Evolutionary conservation across 1,140 invertebrate genomes (phyloP), one percentile per base, ranked within the genome.

Genomic region (Sycophila sp.): DNA sequence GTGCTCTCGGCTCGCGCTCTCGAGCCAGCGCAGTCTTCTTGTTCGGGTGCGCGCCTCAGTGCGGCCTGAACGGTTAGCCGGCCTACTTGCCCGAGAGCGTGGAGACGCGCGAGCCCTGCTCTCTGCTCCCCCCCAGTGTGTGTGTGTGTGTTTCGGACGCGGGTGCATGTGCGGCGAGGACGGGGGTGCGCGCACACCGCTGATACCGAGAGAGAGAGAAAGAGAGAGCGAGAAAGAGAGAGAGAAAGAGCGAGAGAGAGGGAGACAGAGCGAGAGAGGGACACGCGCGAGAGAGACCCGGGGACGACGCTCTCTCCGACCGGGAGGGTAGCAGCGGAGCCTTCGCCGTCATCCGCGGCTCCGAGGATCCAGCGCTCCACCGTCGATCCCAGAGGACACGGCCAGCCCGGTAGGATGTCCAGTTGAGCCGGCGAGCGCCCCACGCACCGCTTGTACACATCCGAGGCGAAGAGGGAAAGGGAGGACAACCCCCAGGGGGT

Each of bases 61-160:
- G 81, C 83, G 82, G 82, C 83, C 82, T 81, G 80, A 83, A 83
- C 81, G 83, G 76, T 83, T 80, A 80, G 80, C 81, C 83, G 82
- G 83, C 83, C 82, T 85, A 83, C 76, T 80, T 81, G 78, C 69
- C 71, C n/a, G n/a, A n/a, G n/a, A n/a, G n/a, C n/a, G n/a, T n/a
- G n/a, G n/a, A n/a, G n/a, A n/a, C n/a, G 64, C 69, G 64, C 69
- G 38, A 32, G 36, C 65, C 40, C 47, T 4, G 30, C 59, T 22
- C 70, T 24, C 42, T 26, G 30, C 40, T 68, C 49, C 71, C 45
- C 11, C 51, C 58, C 11, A 40, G 24, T 53, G 19, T 28, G 59
- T 42, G 30, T n/a, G 13, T 32, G 28, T 51, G 32, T 63, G 60
- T 19, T 26, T 42, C 40, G 45, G n/a, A n/a, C n/a, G n/a, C n/a